phyloP scores from a whole-genome alignment of 2,888 invertebrate genomes.

The Leucophora obtusa region DNA sequence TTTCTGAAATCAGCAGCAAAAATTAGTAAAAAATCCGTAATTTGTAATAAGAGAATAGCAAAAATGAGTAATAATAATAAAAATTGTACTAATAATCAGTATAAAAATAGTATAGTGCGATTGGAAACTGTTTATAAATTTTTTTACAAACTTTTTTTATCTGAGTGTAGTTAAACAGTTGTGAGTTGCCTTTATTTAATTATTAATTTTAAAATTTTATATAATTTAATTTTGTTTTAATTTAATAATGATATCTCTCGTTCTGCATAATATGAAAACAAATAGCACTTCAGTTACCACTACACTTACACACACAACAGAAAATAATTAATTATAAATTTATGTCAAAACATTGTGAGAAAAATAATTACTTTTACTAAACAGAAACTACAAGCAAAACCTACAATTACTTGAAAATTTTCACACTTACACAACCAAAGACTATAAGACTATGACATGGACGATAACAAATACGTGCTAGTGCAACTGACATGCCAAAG shows the following conservation, averaged over 20 bases:
- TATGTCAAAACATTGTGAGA: conserved; percentile 55
- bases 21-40: too few relatives aligned
- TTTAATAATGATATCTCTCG: neutral
- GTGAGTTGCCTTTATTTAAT: too few relatives aligned
- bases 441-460: neutral
- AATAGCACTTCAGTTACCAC: neutral
- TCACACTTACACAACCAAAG: conserved; percentile 46
- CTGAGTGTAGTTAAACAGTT: too few relatives aligned
- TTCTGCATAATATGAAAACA: neutral
- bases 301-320: neutral
- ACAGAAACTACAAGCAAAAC: conserved; percentile 26
- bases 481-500: conserved; percentile 72
- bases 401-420: conserved; percentile 53
- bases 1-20: too few relatives aligned
- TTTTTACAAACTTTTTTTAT: too few relatives aligned
- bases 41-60: too few relatives aligned
- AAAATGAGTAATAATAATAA: too few relatives aligned
- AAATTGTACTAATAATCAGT: too few relatives aligned
- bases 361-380: conserved; percentile 56
- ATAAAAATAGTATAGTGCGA: too few relatives aligned
- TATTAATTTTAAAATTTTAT: too few relatives aligned
- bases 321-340: conserved; percentile 64
- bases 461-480: conserved; percentile 25
- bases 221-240: too few relatives aligned
- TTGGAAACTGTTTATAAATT: too few relatives aligned